phyloP scores from a whole-genome alignment of 2,113 vertebrate species.

The Phoxinus phoxinus region DNA sequence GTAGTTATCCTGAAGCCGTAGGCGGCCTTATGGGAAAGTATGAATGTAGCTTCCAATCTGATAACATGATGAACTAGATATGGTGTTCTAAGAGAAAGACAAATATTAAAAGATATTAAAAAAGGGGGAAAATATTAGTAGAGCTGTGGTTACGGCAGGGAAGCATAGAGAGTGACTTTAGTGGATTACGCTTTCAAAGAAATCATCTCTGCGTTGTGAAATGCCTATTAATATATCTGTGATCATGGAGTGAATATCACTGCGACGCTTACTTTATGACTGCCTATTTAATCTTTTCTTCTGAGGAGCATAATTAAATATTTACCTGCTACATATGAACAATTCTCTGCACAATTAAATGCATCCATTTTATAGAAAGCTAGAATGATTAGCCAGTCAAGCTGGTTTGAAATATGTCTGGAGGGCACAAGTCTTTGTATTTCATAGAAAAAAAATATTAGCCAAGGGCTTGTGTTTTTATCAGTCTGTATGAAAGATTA shows the following conservation, averaged over 20 bases:
- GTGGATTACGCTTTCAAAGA: constrained; percentile 7
- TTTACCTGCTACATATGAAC: constrained; percentile 29
- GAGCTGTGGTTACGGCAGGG: not conserved
- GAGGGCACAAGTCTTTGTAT: constrained; percentile 54
- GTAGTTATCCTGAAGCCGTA: not conserved
- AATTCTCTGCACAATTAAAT: constrained; percentile 33
- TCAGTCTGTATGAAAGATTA: constrained; percentile 50
- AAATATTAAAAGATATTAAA: constrained; percentile 25
- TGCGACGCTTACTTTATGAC: not conserved
- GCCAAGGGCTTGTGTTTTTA: constrained; percentile 56
- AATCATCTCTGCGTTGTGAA: not conserved
- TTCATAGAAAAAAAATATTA: constrained; percentile 51
- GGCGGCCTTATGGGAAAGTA: not conserved
- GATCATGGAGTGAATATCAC: constrained; percentile 2
- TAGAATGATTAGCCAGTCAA: constrained; percentile 23
- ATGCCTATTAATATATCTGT: constrained; percentile 12
- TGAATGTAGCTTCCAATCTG: constrained; percentile 13
- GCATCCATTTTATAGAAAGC: constrained; percentile 20
- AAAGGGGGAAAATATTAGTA: not conserved
- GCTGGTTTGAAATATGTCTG: constrained; percentile 36
- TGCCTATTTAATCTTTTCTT: constrained; percentile 3
- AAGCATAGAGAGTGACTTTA: not conserved
- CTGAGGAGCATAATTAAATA: constrained; percentile 15
- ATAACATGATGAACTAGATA: not conserved
- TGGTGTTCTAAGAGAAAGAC: constrained; percentile 14